phyloP scores from a whole-genome alignment of 2,888 invertebrate species.

The Salpingus planirostris region DNA sequence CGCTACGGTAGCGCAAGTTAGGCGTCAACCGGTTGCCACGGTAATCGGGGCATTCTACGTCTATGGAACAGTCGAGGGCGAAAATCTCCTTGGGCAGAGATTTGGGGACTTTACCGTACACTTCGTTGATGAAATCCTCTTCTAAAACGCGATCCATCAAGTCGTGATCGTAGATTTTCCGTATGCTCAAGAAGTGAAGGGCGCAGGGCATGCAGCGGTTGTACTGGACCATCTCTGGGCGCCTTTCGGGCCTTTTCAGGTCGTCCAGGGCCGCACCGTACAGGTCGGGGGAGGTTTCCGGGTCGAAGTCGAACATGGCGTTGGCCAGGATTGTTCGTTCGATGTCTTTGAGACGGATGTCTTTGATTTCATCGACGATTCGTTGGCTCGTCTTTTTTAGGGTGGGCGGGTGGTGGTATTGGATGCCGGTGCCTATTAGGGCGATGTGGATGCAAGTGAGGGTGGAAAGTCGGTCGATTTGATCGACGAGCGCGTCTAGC shows the following conservation, averaged over 20 bases:
- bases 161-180: constrained; percentile 49
- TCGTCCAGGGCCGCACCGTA: constrained; percentile 41
- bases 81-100: constrained; percentile 48
- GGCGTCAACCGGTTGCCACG: constrained; percentile 48
- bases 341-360: constrained; percentile 60
- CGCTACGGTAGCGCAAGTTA: constrained; percentile 43
- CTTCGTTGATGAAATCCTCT: constrained; percentile 47
- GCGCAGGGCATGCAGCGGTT: constrained; percentile 53
- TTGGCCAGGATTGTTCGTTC: constrained; percentile 59
- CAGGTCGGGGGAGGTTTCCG: constrained; percentile 44
- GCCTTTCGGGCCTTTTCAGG: constrained; percentile 46
- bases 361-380: constrained; percentile 43
- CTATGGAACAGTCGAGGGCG: constrained; percentile 51
- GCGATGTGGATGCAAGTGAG: constrained; percentile 58
- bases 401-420: constrained; percentile 41
- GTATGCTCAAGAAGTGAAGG: constrained; percentile 51
- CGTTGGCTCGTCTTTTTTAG: constrained; percentile 46
- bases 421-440: constrained; percentile 50
- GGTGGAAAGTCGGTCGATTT: constrained; percentile 52
- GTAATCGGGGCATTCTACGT: constrained; percentile 52
- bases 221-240: constrained; percentile 48
- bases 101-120: constrained; percentile 44
- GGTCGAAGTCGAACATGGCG: constrained; percentile 52
- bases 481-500: constrained; percentile 46
- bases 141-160: constrained; percentile 51